A percentile compares a stretch with the other conserved stretches of the same genome.
These are phyloP conservation scores for Heteromyza rotundicornis DNA, from an alignment of 2,888 invertebrate genomes.

Conservation along the genomic window DNA sequence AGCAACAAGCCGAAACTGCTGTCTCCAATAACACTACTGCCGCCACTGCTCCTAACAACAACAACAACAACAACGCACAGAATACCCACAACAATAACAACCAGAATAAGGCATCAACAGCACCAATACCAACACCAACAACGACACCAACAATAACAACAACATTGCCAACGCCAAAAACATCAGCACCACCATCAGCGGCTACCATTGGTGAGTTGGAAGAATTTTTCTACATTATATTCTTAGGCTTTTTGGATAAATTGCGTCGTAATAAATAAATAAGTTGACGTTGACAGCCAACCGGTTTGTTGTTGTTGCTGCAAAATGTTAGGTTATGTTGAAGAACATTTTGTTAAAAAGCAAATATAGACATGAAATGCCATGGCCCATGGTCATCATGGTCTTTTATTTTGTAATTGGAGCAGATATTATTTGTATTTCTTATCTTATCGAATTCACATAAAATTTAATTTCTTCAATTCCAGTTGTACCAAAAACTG, in stretches of 20 bases:
- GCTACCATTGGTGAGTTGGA: constrained; percentile 4
- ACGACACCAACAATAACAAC: constrained; percentile 31
- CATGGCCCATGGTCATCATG: too few species aligned
- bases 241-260: neutral
- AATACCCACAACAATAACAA: constrained; percentile 31
- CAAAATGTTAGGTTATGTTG: too few species aligned
- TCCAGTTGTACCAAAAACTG: constrained; percentile 46
- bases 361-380: too few species aligned
- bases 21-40: constrained; percentile 23
- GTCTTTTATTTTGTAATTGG: too few species aligned
- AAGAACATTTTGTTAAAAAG: too few species aligned
- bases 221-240: too few species aligned
- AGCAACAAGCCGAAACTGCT: constrained; percentile 47
- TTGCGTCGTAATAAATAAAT: constrained; percentile 4
- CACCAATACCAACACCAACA: constrained; percentile 42
- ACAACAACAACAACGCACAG: constrained; percentile 26
- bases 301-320: too few species aligned
- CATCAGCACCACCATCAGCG: constrained; percentile 15
- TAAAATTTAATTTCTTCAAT: neutral
- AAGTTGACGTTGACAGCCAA: too few species aligned
- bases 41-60: too few species aligned
- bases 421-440: too few species aligned
- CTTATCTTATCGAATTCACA: too few species aligned
- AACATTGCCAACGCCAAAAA: constrained; percentile 6
- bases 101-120: constrained; percentile 24